Evolutionary conservation across 2,888 invertebrate genomes (phyloP).

Genomic region (Neoascia interrupta): DNA sequence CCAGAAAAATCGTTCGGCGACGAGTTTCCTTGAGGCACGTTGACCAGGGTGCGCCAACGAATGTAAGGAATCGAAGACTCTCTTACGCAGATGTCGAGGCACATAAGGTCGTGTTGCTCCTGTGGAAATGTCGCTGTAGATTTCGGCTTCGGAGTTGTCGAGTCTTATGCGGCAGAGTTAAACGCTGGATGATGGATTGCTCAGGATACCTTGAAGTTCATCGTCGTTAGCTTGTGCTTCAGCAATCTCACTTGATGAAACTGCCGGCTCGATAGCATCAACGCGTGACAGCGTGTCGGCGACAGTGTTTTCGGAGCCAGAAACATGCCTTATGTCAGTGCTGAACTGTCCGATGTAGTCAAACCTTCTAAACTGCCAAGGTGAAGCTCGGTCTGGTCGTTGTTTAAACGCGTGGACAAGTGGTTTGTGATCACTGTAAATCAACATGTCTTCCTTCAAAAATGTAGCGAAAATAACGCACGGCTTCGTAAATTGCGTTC

Average conservation of each 20-base stretch:
- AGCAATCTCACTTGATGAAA: neutral
- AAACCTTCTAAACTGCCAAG: neutral
- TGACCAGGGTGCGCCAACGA: neutral
- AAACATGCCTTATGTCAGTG: slow-evolving; percentile 4
- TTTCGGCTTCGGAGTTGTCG: neutral
- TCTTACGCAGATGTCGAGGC: no score
- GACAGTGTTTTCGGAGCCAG: slow-evolving; percentile 4
- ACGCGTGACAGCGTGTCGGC: neutral
- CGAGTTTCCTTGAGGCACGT: neutral
- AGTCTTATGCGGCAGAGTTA: no score
- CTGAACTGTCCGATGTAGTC: slow-evolving; percentile 10
- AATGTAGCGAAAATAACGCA: slow-evolving; percentile 8
- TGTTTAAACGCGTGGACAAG: slow-evolving; percentile 14
- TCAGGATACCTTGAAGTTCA: neutral
- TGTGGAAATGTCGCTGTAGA: neutral
- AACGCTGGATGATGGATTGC: neutral
- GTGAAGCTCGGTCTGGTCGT: slow-evolving; percentile 1
- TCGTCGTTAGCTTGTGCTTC: neutral
- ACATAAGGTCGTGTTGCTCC: no score
- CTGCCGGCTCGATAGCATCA: neutral
- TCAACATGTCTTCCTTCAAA: slow-evolving; percentile 20
- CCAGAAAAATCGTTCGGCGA: slow-evolving; percentile 9
- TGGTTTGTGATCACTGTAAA: slow-evolving; percentile 20
- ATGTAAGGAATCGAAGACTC: no score
- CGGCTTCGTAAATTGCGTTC: no score